A percentile compares a stretch with the other conserved stretches of the same genome.
phyloP scores from a whole-genome alignment of 1,140 invertebrate species.

The Globodera rostochiensis region DNA sequence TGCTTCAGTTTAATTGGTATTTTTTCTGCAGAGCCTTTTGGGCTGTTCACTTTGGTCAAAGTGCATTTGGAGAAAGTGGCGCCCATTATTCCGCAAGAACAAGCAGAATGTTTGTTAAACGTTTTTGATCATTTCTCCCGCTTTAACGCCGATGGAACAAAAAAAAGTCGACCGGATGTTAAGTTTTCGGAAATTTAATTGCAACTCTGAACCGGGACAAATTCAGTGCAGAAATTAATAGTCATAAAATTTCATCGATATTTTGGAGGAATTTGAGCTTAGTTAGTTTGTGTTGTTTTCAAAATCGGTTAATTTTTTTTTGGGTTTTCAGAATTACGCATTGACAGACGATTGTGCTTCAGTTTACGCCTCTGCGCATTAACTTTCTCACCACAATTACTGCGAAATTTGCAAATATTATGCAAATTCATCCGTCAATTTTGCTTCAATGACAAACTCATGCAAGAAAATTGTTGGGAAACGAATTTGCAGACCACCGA shows the following conservation, averaged over 20 bases:
- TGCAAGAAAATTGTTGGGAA: not conserved
- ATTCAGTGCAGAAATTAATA: too few species aligned
- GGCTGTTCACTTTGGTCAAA: not conserved
- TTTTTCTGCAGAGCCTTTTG: not conserved
- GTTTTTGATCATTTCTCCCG: not conserved
- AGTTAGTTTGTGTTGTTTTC: too few species aligned
- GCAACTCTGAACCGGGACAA: not conserved
- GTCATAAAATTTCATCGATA: too few species aligned
- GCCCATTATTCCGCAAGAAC: not conserved
- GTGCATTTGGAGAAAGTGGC: not conserved
- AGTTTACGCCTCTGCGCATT: conserved; percentile 4
- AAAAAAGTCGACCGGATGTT: not conserved
- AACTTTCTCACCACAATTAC: conserved; percentile 1
- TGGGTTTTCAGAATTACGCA: not conserved
- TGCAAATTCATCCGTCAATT: not conserved
- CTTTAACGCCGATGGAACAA: not conserved
- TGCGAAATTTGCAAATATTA: conserved; percentile 19
- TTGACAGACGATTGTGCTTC: conserved; percentile 4
- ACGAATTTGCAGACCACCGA: not conserved
- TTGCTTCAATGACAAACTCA: conserved; percentile 1
- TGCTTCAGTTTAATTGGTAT: not conserved
- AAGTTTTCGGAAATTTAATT: not conserved
- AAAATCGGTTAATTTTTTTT: too few species aligned
- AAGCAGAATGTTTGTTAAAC: not conserved
- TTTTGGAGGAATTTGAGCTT: too few species aligned